These are phyloP conservation scores for Amiota minor DNA, from an alignment of 2,888 invertebrate species.

Conservation along the genomic window DNA sequence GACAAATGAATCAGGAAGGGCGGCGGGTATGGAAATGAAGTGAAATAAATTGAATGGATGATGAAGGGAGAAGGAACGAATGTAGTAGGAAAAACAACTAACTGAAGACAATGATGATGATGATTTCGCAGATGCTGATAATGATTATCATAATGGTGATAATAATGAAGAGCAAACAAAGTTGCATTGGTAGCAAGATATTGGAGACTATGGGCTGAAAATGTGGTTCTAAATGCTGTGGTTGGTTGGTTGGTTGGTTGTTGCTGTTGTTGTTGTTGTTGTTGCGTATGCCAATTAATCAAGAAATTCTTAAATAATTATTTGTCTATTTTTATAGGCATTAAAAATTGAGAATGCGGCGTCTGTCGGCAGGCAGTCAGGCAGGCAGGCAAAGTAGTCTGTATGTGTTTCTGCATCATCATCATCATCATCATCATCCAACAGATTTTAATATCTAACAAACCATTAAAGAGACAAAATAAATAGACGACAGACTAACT, in stretches of 20 bases:
- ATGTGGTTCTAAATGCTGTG: background rate
- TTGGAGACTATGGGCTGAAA: too few species aligned
- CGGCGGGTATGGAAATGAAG: background rate
- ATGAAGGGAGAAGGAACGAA: too few species aligned
- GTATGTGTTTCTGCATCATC: background rate
- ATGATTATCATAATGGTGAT: background rate
- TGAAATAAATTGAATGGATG: background rate
- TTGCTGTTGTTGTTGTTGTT: slow-evolving; percentile 44
- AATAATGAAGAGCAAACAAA: too few species aligned
- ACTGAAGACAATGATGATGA: background rate
- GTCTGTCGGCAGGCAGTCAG: slow-evolving; percentile 21
- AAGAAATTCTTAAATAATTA: slow-evolving; percentile 59
- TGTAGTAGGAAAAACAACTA: background rate
- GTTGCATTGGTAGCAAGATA: too few species aligned
- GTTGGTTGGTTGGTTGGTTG: slow-evolving; percentile 38
- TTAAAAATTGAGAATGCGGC: slow-evolving; percentile 54
- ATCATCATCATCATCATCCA: background rate
- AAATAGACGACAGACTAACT: too few species aligned
- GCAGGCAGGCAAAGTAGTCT: background rate
- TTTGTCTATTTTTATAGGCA: slow-evolving; percentile 68
- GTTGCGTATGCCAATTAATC: slow-evolving; percentile 56
- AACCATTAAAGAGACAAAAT: too few species aligned
- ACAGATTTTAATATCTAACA: too few species aligned
- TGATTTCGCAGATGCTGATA: too few species aligned
- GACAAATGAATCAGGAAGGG: background rate